These are phyloP conservation scores for Puntigrus tetrazona DNA, from an alignment of 2,113 vertebrate genomes.

Conservation along the genomic window DNA sequence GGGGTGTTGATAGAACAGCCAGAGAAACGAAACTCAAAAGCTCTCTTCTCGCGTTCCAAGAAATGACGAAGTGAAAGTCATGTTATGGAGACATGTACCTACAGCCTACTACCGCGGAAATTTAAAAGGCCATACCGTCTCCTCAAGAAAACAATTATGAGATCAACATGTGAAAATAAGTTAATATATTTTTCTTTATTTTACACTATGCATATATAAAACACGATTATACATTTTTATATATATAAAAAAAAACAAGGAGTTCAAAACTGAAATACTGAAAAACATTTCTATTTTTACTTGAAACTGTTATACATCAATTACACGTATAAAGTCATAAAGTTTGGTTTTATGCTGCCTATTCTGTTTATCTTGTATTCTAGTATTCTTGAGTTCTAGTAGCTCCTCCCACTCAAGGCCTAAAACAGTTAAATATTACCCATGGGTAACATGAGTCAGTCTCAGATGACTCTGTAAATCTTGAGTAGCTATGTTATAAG, in stretches of 20 bases:
- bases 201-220: not conserved
- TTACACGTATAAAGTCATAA: not conserved
- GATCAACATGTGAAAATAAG: not conserved
- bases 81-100: not conserved
- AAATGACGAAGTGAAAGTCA: slow-evolving; percentile 68
- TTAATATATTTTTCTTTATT: not conserved
- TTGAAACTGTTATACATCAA: not conserved
- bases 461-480: not conserved
- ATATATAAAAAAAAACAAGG: not conserved
- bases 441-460: not conserved
- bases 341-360: not conserved
- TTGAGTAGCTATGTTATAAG: not conserved
- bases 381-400: not conserved
- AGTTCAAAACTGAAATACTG: not conserved
- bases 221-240: not conserved
- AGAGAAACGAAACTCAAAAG: slow-evolving; percentile 67
- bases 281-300: not conserved
- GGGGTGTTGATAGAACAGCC: not conserved
- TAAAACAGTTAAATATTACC: not conserved
- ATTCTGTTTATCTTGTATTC: not conserved
- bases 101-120: not conserved
- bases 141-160: not conserved
- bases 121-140: not conserved
- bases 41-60: slow-evolving; percentile 55
- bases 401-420: not conserved